A percentile compares a stretch with the other conserved stretches of the same genome.
Conservation (phyloP, 2,797 vertebrate genomes). For the Hypotaenidia philippensis region DNA sequence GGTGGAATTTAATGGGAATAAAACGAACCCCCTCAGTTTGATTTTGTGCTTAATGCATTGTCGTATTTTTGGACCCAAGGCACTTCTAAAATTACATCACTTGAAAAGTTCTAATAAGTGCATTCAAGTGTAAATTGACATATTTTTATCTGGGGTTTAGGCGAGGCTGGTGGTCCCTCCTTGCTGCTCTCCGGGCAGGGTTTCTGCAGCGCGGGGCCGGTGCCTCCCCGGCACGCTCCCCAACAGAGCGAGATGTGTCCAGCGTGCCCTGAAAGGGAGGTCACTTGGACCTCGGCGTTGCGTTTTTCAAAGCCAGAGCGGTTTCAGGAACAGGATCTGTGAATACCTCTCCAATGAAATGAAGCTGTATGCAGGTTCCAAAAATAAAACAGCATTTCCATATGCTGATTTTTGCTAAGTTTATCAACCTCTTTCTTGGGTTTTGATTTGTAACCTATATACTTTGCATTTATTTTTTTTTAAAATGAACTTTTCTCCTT, state of each 20-base stretch:
- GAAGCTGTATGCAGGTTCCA: constrained; percentile 29
- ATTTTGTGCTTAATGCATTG: constrained; percentile 47
- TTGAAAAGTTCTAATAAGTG: constrained; percentile 54
- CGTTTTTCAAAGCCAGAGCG: not conserved
- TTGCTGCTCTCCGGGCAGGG: constrained; percentile 9
- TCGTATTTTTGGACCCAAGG: constrained; percentile 60
- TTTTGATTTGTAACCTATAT: not conserved
- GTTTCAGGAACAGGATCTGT: constrained; percentile 21
- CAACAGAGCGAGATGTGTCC: not conserved
- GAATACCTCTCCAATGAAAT: constrained; percentile 9
- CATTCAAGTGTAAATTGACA: constrained; percentile 52
- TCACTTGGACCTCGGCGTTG: not conserved
- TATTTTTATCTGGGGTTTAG: constrained; percentile 51
- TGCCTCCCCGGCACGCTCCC: not conserved
- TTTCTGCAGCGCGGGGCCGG: not conserved
- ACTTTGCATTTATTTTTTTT: not conserved
- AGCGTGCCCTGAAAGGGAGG: not conserved
- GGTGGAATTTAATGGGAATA: constrained; percentile 67
- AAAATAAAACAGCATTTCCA: constrained; percentile 52
- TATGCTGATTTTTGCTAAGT: not conserved
- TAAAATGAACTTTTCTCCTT: not conserved
- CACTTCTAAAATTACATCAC: constrained; percentile 15
- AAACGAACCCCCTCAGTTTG: constrained; percentile 66
- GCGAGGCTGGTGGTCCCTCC: constrained; percentile 32
- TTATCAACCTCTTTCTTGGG: not conserved